Evolutionary conservation across 2,113 vertebrate species (phyloP).

Genomic region (Castor canadensis): DNA sequence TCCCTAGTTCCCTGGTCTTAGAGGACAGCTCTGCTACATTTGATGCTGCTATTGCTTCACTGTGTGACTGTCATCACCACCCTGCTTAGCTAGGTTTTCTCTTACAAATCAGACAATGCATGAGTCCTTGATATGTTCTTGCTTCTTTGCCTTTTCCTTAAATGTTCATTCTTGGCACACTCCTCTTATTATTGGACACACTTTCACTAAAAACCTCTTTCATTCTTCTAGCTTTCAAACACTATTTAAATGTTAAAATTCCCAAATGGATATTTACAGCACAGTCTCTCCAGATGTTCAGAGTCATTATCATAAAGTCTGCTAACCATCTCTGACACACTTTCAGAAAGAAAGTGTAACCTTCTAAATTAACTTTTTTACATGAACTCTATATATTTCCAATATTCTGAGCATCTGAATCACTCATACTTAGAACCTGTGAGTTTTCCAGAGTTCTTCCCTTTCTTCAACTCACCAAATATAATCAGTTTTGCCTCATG

Average conservation of each 20-base stretch:
- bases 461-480: neutral
- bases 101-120: neutral
- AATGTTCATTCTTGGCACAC: neutral
- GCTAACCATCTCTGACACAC: constrained; percentile 24
- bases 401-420: neutral
- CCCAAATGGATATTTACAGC: constrained; percentile 32
- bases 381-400: neutral
- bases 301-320: constrained; percentile 55
- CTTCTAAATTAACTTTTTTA: neutral
- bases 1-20: neutral
- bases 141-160: neutral
- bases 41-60: neutral
- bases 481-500: neutral
- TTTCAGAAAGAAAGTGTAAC: neutral
- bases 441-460: neutral
- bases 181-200: constrained; percentile 1
- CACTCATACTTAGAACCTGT: neutral
- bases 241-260: constrained; percentile 45
- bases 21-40: neutral
- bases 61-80: neutral
- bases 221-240: constrained; percentile 41
- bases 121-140: neutral
- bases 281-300: constrained; percentile 50
- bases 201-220: neutral
- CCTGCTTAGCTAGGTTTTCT: neutral